Evolutionary conservation across 2,113 vertebrate genomes (phyloP).

Genomic region (Xerus inauris): DNA sequence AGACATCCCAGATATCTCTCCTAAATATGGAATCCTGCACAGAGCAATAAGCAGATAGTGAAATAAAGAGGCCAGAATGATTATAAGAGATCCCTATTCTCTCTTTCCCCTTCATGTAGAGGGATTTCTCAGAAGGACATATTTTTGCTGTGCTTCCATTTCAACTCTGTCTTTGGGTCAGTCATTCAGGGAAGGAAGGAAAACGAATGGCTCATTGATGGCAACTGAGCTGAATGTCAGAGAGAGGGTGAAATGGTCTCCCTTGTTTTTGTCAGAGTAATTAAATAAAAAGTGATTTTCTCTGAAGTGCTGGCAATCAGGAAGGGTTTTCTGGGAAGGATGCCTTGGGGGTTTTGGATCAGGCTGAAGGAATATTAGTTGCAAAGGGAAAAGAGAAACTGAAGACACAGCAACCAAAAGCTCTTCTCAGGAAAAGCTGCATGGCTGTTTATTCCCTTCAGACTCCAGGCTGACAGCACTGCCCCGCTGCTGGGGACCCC

Average conservation of each 20-base stretch:
- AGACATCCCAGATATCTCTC: neutral
- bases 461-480: fast-evolving
- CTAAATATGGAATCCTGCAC: neutral
- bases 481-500: neutral
- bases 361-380: neutral
- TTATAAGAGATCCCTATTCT: neutral
- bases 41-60: neutral
- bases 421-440: neutral
- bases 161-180: neutral
- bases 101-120: neutral
- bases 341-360: constrained; percentile 21
- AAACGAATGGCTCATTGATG: neutral
- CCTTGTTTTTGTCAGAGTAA: neutral
- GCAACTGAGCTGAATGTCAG: neutral
- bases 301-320: neutral
- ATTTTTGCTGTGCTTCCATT: neutral
- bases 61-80: neutral
- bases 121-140: neutral
- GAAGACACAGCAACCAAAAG: neutral
- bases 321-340: constrained; percentile 10
- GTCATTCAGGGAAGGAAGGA: neutral
- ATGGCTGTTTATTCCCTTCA: neutral
- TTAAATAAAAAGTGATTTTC: neutral
- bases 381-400: constrained; percentile 11
- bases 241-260: neutral